phyloP scores from a whole-genome alignment of 1,140 invertebrate species.

The Hestina assimilis region DNA sequence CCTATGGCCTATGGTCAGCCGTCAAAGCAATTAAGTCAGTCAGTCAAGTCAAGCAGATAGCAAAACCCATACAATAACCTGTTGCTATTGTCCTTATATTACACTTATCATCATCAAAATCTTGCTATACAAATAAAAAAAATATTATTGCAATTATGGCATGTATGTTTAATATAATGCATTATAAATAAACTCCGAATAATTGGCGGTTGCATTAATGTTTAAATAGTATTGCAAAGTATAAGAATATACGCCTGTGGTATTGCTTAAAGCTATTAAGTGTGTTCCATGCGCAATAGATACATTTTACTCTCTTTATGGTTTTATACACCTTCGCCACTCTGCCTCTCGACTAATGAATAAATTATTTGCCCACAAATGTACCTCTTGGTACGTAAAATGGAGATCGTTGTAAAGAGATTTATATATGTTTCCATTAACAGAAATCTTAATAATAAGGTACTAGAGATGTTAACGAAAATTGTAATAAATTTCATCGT shows the following conservation, averaged over 20 bases:
- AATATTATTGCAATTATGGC: too few relatives aligned
- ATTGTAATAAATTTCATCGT: too few relatives aligned
- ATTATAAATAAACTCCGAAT: neutral
- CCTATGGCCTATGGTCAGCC: too few relatives aligned
- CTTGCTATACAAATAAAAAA: neutral
- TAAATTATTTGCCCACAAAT: conserved; percentile 52
- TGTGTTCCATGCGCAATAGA: conserved; percentile 47
- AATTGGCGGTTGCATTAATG: too few relatives aligned
- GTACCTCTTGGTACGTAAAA: conserved; percentile 17
- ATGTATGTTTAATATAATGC: too few relatives aligned
- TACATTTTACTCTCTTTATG: conserved; percentile 66
- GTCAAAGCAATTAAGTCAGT: too few relatives aligned
- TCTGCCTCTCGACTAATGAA: conserved; percentile 37
- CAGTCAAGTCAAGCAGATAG: too few relatives aligned
- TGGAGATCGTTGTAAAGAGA: conserved; percentile 6
- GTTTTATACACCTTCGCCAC: conserved; percentile 44
- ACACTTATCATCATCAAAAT: too few relatives aligned
- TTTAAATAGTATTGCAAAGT: neutral
- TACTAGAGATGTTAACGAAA: too few relatives aligned
- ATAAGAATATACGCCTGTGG: conserved; percentile 41
- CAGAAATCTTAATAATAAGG: too few relatives aligned
- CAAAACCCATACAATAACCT: too few relatives aligned
- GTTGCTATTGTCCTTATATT: too few relatives aligned
- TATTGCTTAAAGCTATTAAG: conserved; percentile 43
- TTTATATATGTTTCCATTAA: conserved; percentile 18